phyloP scores from a whole-genome alignment of 2,113 vertebrate species.

The Galemys pyrenaicus region DNA sequence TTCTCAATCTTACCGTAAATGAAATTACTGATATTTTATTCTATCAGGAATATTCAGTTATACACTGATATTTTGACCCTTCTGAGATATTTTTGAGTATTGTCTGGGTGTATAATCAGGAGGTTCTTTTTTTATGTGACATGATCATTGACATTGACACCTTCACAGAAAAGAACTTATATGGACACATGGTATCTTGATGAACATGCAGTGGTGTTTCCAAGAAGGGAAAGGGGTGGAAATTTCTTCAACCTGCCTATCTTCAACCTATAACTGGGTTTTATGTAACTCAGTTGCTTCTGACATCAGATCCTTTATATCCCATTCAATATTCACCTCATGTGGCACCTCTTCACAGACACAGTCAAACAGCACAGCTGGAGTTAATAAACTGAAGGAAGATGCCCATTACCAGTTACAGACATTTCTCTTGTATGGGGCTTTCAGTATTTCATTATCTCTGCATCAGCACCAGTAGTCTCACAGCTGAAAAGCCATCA shows the following conservation, averaged over 20 bases:
- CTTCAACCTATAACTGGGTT: too few relatives aligned
- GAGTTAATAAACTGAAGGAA: slow-evolving; percentile 87
- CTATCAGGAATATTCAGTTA: neutral
- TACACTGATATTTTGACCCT: neutral
- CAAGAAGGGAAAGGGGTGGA: neutral
- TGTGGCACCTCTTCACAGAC: slow-evolving; percentile 77
- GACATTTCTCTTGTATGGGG: slow-evolving; percentile 83
- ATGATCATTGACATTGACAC: neutral
- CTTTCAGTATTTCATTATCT: slow-evolving; percentile 89
- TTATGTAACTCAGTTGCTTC: slow-evolving; percentile 63
- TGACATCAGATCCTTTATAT: slow-evolving; percentile 77
- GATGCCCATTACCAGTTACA: slow-evolving; percentile 86
- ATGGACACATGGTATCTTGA: slow-evolving; percentile 41
- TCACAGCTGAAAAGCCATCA: slow-evolving; percentile 86
- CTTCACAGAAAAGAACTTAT: neutral
- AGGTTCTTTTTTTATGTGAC: neutral
- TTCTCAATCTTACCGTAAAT: neutral
- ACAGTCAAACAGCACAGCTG: slow-evolving; percentile 86
- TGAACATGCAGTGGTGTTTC: slow-evolving; percentile 33
- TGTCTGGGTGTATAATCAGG: neutral
- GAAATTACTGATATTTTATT: neutral
- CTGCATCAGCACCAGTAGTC: slow-evolving; percentile 84
- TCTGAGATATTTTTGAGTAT: neutral
- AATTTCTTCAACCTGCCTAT: slow-evolving; percentile 65
- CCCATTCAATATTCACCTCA: slow-evolving; percentile 77